Conservation (phyloP, 2,888 invertebrate species). For the Mamestra brassicae region DNA sequence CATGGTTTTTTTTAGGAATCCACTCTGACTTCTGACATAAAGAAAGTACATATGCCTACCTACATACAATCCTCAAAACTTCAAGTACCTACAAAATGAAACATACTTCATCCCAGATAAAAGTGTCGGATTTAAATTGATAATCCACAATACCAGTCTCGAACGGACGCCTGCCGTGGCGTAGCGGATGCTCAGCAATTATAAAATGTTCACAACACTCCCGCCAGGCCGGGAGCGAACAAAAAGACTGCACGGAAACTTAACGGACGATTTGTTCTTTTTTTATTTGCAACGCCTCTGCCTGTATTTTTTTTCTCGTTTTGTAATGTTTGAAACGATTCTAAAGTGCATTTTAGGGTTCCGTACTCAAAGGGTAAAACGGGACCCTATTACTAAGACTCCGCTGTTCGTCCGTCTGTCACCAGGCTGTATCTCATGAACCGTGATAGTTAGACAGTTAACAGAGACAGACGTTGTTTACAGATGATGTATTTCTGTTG, state of each 20-base stretch:
- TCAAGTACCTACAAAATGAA: constrained; percentile 2
- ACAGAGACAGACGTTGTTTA: too few relatives aligned
- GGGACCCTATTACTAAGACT: too few relatives aligned
- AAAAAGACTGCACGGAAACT: constrained; percentile 48
- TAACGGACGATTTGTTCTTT: constrained; percentile 8
- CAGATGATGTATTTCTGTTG: too few relatives aligned
- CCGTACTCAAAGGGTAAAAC: too few relatives aligned
- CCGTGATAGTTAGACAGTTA: too few relatives aligned
- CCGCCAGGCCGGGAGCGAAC: constrained; percentile 19
- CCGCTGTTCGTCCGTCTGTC: too few relatives aligned
- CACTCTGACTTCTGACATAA: too few relatives aligned
- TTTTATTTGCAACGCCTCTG: constrained; percentile 19
- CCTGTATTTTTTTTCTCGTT: constrained; percentile 11
- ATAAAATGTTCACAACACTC: constrained; percentile 59
- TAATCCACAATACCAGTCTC: constrained; percentile 43
- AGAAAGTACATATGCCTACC: too few relatives aligned
- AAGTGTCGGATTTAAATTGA: constrained; percentile 48
- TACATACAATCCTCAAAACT: not conserved
- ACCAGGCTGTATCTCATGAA: too few relatives aligned
- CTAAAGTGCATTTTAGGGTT: not conserved
- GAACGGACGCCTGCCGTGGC: constrained; percentile 7
- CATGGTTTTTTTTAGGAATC: too few relatives aligned
- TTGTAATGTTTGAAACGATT: constrained; percentile 31
- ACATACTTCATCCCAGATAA: constrained; percentile 13
- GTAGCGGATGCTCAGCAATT: constrained; percentile 46